phyloP scores from a whole-genome alignment of 1,140 invertebrate species.

The Drosophila cardini region DNA sequence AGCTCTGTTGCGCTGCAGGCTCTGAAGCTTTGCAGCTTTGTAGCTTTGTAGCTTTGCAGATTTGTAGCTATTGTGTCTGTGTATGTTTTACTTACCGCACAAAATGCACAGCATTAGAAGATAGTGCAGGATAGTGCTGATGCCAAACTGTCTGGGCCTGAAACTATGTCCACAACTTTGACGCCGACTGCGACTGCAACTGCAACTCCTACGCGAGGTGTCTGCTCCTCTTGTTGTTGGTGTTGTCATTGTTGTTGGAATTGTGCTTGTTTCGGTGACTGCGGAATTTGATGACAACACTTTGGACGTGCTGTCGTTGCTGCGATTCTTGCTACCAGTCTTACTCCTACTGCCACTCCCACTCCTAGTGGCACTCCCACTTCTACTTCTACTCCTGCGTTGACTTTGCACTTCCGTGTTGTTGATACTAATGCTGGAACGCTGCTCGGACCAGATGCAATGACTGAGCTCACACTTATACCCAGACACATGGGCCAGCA shows the following conservation, averaged over 20 bases:
- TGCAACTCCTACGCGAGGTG: conserved; percentile 62
- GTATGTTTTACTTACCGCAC: conserved; percentile 63
- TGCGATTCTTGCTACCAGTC: background rate
- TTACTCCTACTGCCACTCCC: too few species aligned
- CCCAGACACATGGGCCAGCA: conserved; percentile 32
- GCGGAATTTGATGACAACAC: conserved; percentile 64
- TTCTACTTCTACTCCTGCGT: too few species aligned
- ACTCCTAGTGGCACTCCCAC: too few species aligned
- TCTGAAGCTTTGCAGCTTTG: too few species aligned
- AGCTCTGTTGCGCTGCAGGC: background rate
- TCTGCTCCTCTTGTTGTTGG: conserved; percentile 17
- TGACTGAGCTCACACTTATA: conserved; percentile 45
- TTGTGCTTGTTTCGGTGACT: conserved; percentile 36
- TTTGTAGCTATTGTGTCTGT: background rate
- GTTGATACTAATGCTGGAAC: conserved; percentile 41
- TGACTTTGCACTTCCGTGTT: conserved; percentile 74
- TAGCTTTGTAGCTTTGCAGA: too few species aligned
- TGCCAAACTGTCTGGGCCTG: conserved; percentile 36
- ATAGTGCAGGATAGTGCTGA: conserved; percentile 30
- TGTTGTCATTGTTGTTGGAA: conserved; percentile 2
- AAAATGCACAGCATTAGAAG: conserved; percentile 64
- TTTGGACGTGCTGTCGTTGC: conserved; percentile 40
- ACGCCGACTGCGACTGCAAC: conserved; percentile 46
- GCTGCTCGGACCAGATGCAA: conserved; percentile 45
- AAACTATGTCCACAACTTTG: background rate